Evolutionary conservation across 2,797 vertebrate genomes (phyloP), one percentile per base, ranked within the genome.

Genomic region (Gymnoscopelus braueri): DNA sequence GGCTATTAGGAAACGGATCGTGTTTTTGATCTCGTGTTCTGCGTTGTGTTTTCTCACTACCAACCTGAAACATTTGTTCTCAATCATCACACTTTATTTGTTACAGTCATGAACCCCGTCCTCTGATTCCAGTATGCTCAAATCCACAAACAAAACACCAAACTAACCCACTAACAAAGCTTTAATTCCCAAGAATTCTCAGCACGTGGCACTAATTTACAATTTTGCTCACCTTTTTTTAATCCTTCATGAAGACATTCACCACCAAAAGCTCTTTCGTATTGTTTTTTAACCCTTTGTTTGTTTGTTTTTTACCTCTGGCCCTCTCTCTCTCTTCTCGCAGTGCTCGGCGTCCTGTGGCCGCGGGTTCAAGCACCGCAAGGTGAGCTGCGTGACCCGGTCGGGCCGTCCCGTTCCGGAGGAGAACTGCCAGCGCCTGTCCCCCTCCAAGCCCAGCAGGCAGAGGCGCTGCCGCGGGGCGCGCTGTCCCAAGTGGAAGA

Each of bases 301-400:
- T 63, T 5, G 64, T 47, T 57, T 15, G 44, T 32, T 55, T 72
- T 32, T 73, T 51, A 75, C 60, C 32, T 69, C 29, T 80, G 23
- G 23, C 69, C n/a, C 53, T 56, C 57, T 48, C 63, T 65, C 32
- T 32, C 15, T 32, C 6, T 57, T 84, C 85, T 93, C 92, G 62
- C 95, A 99, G 97, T 98, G 97, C 85, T 98, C 97, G 59, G 93
- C 94, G 68, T 95, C 95, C 89, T 98, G 97, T 84, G 97, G 96
- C 88, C 94, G 93, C 92, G 97, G 97, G 64, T 92, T 95, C 88
- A 97, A 95, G 85, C 93, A 93, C 83, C 95, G 97, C 65, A 94
- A 91, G 71, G 95, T 98, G 88, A 95, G 93, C 91, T 99, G 96
- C 79, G 92, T 96, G 89, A 93, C 93, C 67, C 94, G 92, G 66